These are phyloP conservation scores for Cossypha heuglini DNA, from an alignment of 2,797 vertebrate genomes.

Conservation along the genomic window DNA sequence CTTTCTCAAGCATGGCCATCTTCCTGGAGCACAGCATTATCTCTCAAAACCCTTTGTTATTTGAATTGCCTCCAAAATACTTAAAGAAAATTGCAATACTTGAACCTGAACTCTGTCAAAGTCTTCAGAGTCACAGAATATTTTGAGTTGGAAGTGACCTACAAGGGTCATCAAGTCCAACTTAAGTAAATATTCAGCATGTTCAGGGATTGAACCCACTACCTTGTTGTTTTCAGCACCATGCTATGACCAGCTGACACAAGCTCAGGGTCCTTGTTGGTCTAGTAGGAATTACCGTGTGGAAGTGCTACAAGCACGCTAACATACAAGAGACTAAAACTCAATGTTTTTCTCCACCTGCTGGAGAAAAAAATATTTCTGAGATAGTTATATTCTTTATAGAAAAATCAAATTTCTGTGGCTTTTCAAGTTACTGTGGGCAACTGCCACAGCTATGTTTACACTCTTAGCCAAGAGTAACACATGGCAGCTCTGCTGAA, in stretches of 20 bases:
- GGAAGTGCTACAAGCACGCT: not conserved
- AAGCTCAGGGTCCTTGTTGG: not conserved
- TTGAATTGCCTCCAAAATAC: not conserved
- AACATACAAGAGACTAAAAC: not conserved
- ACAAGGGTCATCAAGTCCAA: not conserved
- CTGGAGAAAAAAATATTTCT: not conserved
- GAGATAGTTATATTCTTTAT: not conserved
- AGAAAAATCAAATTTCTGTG: not conserved
- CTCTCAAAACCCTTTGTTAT: not conserved
- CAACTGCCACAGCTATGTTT: not conserved
- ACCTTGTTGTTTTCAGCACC: not conserved
- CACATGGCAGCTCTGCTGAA: not conserved
- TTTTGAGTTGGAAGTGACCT: not conserved
- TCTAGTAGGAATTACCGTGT: not conserved
- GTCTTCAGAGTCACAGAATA: not conserved
- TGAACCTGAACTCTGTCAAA: not conserved
- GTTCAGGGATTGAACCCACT: not conserved
- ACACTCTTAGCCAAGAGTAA: not conserved
- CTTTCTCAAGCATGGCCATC: not conserved
- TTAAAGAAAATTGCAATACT: not conserved
- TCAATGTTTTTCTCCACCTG: not conserved
- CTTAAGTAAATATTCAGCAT: not conserved
- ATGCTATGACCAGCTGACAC: not conserved
- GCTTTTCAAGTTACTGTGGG: not conserved
- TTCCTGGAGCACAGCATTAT: not conserved